Evolutionary conservation across 2,888 invertebrate genomes (phyloP).

Genomic region (Eutolmus rufibarbis): DNA sequence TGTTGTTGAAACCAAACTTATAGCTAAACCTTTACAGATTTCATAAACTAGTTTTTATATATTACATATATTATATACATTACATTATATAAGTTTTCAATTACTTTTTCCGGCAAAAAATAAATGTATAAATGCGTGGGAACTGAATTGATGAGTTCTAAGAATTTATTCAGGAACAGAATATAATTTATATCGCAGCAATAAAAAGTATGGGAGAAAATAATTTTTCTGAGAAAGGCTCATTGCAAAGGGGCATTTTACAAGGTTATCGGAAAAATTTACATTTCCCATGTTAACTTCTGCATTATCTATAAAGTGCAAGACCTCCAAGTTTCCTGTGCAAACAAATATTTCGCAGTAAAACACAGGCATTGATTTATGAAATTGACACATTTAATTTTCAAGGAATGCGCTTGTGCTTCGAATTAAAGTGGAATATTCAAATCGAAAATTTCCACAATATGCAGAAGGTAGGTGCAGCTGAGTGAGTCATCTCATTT

Average conservation of each 20-base stretch:
- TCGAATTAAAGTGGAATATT: neutral
- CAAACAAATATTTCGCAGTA: neutral
- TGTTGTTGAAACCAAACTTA: too few relatives aligned
- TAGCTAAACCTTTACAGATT: too few relatives aligned
- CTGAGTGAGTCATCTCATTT: neutral
- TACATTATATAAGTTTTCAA: too few relatives aligned
- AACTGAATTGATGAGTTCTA: too few relatives aligned
- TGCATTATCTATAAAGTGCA: neutral
- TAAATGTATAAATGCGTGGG: too few relatives aligned
- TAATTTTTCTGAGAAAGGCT: neutral
- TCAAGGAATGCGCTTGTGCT: neutral
- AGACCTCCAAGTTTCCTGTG: neutral
- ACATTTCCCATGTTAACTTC: neutral
- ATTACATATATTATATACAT: too few relatives aligned
- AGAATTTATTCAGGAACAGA: too few relatives aligned
- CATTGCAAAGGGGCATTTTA: neutral
- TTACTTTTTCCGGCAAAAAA: too few relatives aligned
- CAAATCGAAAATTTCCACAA: neutral
- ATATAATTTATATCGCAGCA: neutral
- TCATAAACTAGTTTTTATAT: too few relatives aligned
- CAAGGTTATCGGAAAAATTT: neutral
- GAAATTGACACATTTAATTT: neutral
- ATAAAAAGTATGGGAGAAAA: neutral
- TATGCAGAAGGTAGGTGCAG: neutral
- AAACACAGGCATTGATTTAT: neutral